phyloP scores from a whole-genome alignment of 2,888 invertebrate genomes.

The Galerucella nymphaeae region DNA sequence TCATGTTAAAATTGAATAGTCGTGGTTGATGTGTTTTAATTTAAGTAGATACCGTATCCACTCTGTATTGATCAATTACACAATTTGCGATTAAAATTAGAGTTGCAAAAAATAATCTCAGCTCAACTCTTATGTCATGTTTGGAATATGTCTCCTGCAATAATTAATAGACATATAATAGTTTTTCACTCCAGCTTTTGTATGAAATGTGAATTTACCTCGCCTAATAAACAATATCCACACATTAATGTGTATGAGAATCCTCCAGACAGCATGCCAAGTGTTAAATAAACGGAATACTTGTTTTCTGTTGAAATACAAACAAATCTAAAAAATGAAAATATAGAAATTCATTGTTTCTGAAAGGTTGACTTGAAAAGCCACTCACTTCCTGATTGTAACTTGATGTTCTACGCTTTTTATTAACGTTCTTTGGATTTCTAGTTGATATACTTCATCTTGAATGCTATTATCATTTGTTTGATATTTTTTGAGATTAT shows the following conservation, averaged over 20 bases:
- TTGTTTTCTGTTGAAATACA: neutral
- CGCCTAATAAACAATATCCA: neutral
- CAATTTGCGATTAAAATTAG: neutral
- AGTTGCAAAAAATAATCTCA: neutral
- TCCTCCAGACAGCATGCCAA: neutral
- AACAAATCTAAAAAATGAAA: neutral
- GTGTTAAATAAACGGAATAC: neutral
- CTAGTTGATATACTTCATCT: neutral
- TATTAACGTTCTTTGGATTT: neutral
- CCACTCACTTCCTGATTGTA: neutral
- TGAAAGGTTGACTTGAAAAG: neutral
- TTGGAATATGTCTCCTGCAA: conserved; percentile 1
- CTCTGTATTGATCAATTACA: neutral
- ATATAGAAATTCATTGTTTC: no score
- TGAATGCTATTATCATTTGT: neutral
- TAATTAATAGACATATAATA: neutral
- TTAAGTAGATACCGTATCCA: neutral
- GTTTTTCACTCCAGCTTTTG: no score
- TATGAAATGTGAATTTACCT: neutral
- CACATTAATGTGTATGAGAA: neutral
- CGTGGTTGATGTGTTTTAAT: neutral
- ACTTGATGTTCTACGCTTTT: neutral
- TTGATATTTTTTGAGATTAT: neutral
- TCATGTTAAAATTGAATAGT: neutral
- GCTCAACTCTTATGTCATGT: neutral